phyloP scores from a whole-genome alignment of 2,113 vertebrate genomes.

The Macrotus californicus region DNA sequence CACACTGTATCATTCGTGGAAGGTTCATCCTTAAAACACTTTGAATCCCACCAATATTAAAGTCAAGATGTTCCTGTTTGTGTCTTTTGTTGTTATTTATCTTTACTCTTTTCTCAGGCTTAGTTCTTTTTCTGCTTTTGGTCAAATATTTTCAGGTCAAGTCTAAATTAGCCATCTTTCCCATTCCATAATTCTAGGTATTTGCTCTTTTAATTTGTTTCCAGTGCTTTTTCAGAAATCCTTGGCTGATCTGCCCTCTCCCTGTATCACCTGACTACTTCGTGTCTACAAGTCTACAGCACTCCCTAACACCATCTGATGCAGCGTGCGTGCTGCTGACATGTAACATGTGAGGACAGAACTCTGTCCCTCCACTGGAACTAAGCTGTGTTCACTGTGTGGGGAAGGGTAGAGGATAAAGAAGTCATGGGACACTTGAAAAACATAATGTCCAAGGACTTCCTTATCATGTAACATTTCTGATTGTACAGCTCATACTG shows the following conservation, averaged over 20 bases:
- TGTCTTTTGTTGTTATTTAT: neutral
- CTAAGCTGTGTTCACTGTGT: neutral
- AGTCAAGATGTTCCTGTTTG: neutral
- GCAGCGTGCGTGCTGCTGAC: neutral
- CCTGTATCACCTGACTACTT: neutral
- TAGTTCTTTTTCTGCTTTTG: slow-evolving; percentile 1
- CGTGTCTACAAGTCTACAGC: neutral
- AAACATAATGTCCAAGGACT: slow-evolving; percentile 30
- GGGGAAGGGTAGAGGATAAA: neutral
- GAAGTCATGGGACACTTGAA: slow-evolving; percentile 6
- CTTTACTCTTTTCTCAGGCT: slow-evolving; percentile 29
- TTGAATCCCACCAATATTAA: slow-evolving; percentile 46
- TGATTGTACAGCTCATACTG: neutral
- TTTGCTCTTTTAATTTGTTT: neutral
- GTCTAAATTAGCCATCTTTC: slow-evolving; percentile 12
- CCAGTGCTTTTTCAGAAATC: neutral
- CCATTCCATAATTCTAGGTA: neutral
- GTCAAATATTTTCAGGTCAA: slow-evolving; percentile 26
- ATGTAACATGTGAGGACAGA: neutral
- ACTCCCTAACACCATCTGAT: neutral
- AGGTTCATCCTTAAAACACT: slow-evolving; percentile 38
- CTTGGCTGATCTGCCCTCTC: neutral
- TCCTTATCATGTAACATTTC: slow-evolving; percentile 40
- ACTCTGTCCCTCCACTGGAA: slow-evolving; percentile 10
- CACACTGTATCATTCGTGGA: slow-evolving; percentile 2